A percentile compares a stretch with the other conserved stretches of the same genome.
Conservation (phyloP, 2,888 invertebrate genomes). For the Stenoptilia bipunctidactyla region DNA sequence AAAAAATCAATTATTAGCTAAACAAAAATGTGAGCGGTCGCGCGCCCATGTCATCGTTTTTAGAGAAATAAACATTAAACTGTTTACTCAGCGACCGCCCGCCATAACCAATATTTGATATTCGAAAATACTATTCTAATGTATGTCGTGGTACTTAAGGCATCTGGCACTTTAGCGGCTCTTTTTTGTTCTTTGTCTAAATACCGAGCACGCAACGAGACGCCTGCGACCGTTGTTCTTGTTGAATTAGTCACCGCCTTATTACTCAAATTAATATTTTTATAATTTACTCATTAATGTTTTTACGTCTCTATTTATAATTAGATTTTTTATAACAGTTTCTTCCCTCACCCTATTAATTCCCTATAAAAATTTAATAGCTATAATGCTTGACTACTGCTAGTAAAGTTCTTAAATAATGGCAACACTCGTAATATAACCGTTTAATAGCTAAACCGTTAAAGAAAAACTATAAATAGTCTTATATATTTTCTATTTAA, state of each 20-base stretch:
- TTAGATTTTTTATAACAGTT: no score
- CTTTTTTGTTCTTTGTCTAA: conserved; percentile 26
- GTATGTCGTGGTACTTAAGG: conserved; percentile 49
- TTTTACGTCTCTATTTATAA: no score
- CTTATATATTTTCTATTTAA: no score
- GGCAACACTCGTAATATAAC: no score
- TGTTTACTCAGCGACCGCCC: conserved; percentile 62
- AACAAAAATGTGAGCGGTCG: conserved; percentile 61
- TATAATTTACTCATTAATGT: no score
- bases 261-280: no score
- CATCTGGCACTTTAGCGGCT: conserved; percentile 58
- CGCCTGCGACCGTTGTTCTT: neutral
- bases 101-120: conserved; percentile 65
- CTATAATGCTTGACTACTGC: neutral
- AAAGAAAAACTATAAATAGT: no score
- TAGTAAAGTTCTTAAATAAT: no score
- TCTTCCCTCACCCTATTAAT: no score
- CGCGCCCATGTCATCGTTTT: conserved; percentile 56
- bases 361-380: neutral
- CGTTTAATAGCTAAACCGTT: no score
- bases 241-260: neutral
- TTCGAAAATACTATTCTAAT: conserved; percentile 70
- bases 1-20: conserved; percentile 63
- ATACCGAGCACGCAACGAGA: neutral
- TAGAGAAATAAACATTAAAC: conserved; percentile 66